Percentiles rank a stretch among this genome's conserved stretches.
These are phyloP conservation scores for Temnothorax curvispinosus DNA, from an alignment of 1,140 invertebrate genomes.

Conservation along the genomic window DNA sequence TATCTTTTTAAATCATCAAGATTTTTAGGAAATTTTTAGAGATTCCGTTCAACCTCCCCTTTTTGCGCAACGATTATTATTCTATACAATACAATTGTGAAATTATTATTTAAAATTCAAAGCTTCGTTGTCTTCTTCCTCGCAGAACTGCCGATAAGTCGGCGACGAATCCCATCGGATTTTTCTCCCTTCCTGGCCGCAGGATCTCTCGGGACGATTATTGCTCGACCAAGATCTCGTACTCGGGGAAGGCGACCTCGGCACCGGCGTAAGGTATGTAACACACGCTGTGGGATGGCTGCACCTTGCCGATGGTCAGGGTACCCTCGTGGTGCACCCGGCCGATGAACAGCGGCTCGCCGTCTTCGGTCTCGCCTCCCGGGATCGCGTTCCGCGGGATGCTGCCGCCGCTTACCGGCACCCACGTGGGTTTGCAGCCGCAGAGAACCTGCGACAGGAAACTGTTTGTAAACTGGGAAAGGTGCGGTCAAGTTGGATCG, in stretches of 20 bases:
- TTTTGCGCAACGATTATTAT: neutral
- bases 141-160: slow-evolving; percentile 49
- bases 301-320: slow-evolving; percentile 91
- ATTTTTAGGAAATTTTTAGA: neutral
- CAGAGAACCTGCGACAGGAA: slow-evolving; percentile 86
- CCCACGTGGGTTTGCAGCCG: slow-evolving; percentile 87
- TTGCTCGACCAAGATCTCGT: slow-evolving; percentile 89
- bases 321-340: slow-evolving; percentile 89
- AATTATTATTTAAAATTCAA: neutral
- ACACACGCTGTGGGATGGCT: slow-evolving; percentile 89
- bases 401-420: slow-evolving; percentile 87
- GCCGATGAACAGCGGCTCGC: slow-evolving; percentile 91
- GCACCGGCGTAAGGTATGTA: slow-evolving; percentile 91
- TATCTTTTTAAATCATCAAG: neutral
- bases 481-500: neutral
- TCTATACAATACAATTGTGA: neutral
- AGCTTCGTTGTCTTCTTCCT: neutral
- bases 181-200: neutral
- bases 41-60: neutral
- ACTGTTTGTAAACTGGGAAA: neutral
- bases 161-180: slow-evolving; percentile 22
- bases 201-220: slow-evolving; percentile 15
- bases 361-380: slow-evolving; percentile 90
- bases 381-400: slow-evolving; percentile 91
- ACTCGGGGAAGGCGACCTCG: slow-evolving; percentile 91